Conservation (phyloP, 2,113 vertebrate species). For the Melanocharis versteri region DNA sequence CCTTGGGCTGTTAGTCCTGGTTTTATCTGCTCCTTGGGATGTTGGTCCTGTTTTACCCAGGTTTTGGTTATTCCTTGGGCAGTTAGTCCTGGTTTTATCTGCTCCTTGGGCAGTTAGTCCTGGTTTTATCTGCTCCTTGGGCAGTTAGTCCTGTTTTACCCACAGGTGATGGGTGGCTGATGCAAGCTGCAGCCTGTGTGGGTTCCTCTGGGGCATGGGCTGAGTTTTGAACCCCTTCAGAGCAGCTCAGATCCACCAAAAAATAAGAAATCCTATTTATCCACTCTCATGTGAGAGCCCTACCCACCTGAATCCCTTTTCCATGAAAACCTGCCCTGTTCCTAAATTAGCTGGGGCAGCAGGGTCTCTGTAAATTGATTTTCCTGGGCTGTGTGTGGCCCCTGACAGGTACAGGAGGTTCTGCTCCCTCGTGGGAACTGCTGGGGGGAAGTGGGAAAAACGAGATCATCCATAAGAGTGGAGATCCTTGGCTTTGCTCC, state of each 20-base stretch:
- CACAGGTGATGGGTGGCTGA: not conserved
- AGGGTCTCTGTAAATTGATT: not conserved
- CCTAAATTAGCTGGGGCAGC: not conserved
- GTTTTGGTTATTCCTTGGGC: not conserved
- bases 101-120: not conserved
- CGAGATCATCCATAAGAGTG: not conserved
- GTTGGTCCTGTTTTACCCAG: too few species aligned
- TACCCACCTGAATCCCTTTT: not conserved
- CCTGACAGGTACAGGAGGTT: not conserved
- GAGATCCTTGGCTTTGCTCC: not conserved
- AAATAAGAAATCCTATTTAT: accelerated
- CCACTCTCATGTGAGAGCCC: accelerated
- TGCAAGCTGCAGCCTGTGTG: not conserved
- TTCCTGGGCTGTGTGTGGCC: not conserved
- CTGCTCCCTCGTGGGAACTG: not conserved
- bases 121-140: not conserved
- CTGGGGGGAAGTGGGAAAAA: not conserved
- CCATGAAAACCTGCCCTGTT: not conserved
- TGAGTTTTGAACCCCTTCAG: not conserved
- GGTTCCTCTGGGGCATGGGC: not conserved
- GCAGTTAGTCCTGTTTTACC: not conserved
- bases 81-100: not conserved
- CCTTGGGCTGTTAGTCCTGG: not conserved
- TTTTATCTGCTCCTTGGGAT: too few species aligned
- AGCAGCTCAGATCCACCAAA: not conserved